Evolutionary conservation across 2,797 vertebrate genomes (phyloP).

Genomic region (Pristis pectinata): DNA sequence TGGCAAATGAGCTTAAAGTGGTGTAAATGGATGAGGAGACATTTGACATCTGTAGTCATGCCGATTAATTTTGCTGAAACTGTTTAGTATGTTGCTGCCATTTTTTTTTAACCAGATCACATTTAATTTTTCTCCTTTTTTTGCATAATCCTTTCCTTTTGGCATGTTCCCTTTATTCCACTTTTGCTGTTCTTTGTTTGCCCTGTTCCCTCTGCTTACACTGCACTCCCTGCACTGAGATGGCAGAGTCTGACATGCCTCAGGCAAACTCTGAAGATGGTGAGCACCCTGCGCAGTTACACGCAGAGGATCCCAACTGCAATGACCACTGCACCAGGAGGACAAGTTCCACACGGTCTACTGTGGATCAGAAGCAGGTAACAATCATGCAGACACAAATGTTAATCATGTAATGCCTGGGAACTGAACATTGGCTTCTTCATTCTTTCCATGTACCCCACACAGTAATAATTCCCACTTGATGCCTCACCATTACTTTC

Average conservation of each 20-base stretch:
- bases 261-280: slow-evolving; percentile 44
- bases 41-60: background rate
- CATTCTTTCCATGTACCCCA: background rate
- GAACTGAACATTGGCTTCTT: background rate
- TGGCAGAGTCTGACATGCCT: background rate
- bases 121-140: background rate
- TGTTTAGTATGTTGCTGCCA: background rate
- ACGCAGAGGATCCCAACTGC: background rate
- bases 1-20: background rate
- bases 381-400: background rate
- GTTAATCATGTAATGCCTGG: background rate
- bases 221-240: slow-evolving; percentile 40
- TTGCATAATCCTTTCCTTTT: slow-evolving; percentile 9
- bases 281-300: background rate
- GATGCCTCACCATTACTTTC: background rate
- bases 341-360: background rate
- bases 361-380: slow-evolving; percentile 19
- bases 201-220: background rate
- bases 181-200: background rate
- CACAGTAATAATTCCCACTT: background rate
- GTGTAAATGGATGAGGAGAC: background rate
- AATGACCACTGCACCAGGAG: background rate
- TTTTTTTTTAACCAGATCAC: slow-evolving; percentile 22
- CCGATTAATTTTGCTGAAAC: background rate
- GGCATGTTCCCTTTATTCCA: background rate